Conservation (phyloP, 1,140 invertebrate genomes). For the Apis florea region DNA sequence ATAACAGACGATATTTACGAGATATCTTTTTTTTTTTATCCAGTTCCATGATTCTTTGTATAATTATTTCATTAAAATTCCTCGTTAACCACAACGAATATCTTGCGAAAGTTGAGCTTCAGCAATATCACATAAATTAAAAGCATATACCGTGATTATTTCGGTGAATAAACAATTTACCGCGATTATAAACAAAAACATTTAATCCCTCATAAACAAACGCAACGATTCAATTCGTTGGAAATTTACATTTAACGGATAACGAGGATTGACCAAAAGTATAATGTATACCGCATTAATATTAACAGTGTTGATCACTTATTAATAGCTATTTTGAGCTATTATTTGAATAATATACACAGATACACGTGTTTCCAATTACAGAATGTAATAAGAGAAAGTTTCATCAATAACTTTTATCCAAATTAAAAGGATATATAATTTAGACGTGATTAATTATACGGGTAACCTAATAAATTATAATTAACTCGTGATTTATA, state of each 20-base stretch:
- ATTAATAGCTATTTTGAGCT: background rate
- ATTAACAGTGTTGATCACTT: constrained; percentile 26
- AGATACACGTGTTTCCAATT: background rate
- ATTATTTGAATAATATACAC: background rate
- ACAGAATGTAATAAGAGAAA: background rate
- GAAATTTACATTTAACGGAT: constrained; percentile 44
- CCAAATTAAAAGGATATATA: no score
- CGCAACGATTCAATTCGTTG: constrained; percentile 53
- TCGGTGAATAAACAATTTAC: constrained; percentile 57
- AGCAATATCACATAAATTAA: constrained; percentile 53
- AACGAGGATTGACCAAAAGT: constrained; percentile 2
- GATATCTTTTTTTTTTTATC: background rate
- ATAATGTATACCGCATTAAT: constrained; percentile 4
- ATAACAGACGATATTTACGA: background rate
- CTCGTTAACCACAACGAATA: background rate
- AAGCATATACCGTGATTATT: constrained; percentile 46
- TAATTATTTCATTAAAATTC: constrained; percentile 24
- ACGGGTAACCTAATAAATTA: no score
- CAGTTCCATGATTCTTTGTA: background rate
- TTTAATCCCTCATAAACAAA: constrained; percentile 63
- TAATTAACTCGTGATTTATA: no score
- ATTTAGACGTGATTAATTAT: no score
- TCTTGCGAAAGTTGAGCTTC: constrained; percentile 34
- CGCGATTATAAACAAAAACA: constrained; percentile 39
- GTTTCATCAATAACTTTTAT: no score